These are phyloP conservation scores for Hippasteria phrygiana DNA, from an alignment of 53 echinoderm and acorn worm species.

Conservation along the genomic window DNA sequence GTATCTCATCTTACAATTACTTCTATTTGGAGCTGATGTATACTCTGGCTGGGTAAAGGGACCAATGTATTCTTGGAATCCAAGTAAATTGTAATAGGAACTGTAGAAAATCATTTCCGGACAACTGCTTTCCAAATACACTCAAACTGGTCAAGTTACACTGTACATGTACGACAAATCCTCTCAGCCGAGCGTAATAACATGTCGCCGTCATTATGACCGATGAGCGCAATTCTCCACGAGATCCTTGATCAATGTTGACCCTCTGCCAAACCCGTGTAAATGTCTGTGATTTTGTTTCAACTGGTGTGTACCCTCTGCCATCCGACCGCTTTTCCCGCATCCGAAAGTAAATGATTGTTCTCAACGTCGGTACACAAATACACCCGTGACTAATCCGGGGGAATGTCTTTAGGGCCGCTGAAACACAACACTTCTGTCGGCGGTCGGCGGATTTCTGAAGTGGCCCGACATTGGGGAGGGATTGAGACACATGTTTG, in stretches of 20 bases:
- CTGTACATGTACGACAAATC: neutral
- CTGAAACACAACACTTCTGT: slow-evolving; percentile 35
- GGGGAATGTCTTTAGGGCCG: neutral
- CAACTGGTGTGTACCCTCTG: slow-evolving; percentile 46
- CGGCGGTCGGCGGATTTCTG: slow-evolving; percentile 3
- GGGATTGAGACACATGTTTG: slow-evolving; percentile 15
- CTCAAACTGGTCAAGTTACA: slow-evolving; percentile 1
- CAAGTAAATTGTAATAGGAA: neutral
- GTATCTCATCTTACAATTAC: too few relatives aligned
- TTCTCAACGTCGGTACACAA: slow-evolving; percentile 37
- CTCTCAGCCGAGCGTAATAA: neutral
- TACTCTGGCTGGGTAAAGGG: neutral
- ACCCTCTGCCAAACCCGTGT: slow-evolving; percentile 11
- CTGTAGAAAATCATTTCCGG: neutral
- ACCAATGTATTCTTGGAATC: neutral
- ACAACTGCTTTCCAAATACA: neutral
- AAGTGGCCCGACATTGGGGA: slow-evolving; percentile 29
- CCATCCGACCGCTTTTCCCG: slow-evolving; percentile 20
- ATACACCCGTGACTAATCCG: slow-evolving; percentile 44
- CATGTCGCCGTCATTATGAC: slow-evolving; percentile 4
- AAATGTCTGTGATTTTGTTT: slow-evolving; percentile 44
- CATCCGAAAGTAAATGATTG: slow-evolving; percentile 55
- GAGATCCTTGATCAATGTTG: slow-evolving; percentile 30
- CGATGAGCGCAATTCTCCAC: slow-evolving; percentile 18
- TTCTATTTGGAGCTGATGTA: neutral